Conservation (phyloP, 2,797 vertebrate species). For the Girardinus metallicus region DNA sequence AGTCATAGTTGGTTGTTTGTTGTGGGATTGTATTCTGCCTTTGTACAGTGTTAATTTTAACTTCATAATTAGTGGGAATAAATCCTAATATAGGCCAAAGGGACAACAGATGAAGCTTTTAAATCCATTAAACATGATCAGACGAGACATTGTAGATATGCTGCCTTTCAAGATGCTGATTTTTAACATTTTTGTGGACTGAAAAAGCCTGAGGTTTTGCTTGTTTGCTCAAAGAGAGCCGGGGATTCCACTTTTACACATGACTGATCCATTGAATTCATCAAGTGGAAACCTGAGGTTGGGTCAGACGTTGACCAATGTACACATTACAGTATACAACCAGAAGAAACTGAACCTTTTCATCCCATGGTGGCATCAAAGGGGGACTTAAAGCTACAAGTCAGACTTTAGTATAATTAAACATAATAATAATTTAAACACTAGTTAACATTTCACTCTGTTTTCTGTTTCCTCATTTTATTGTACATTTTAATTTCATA, state of each 20-base stretch:
- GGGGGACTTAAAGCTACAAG: neutral
- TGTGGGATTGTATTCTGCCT: constrained; percentile 63
- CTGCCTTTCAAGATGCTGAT: constrained; percentile 31
- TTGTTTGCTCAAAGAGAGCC: constrained; percentile 46
- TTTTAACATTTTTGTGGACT: constrained; percentile 45
- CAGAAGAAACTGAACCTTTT: constrained; percentile 26
- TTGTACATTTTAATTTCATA: neutral
- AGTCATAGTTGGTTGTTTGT: constrained; percentile 62
- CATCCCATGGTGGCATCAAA: neutral
- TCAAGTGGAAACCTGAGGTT: constrained; percentile 53
- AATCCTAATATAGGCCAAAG: constrained; percentile 18
- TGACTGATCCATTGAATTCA: constrained; percentile 39
- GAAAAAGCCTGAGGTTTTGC: constrained; percentile 20
- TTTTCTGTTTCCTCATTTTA: neutral
- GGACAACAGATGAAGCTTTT: constrained; percentile 13
- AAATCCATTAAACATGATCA: constrained; percentile 11
- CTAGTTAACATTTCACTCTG: neutral
- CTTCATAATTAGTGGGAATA: constrained; percentile 26
- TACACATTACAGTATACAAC: constrained; percentile 43
- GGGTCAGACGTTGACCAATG: constrained; percentile 54
- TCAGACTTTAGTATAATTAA: neutral
- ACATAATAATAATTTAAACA: neutral
- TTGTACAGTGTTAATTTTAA: constrained; percentile 63
- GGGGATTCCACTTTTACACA: constrained; percentile 45
- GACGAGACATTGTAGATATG: constrained; percentile 17